phyloP scores from a whole-genome alignment of 2,797 vertebrate species.

The Microctenopoma lineatum region DNA sequence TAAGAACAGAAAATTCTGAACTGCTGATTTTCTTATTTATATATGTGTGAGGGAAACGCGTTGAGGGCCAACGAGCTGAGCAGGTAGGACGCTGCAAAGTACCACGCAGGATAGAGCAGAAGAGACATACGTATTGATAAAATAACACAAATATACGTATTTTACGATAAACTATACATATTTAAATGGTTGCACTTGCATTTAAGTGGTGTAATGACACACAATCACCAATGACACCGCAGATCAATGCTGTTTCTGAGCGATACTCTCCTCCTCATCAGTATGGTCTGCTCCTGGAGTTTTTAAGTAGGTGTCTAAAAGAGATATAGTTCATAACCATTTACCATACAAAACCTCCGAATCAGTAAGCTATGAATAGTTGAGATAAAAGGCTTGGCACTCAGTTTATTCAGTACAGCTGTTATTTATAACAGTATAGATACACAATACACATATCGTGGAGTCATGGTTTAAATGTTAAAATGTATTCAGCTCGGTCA shows the following conservation, averaged over 20 bases:
- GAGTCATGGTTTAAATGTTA: too few species aligned
- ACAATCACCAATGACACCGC: too few species aligned
- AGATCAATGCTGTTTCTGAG: fast-evolving
- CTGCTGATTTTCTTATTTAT: too few species aligned
- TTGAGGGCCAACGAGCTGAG: neutral
- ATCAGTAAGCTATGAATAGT: too few species aligned
- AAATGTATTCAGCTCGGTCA: too few species aligned
- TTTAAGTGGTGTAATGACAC: fast-evolving
- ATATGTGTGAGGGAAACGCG: neutral
- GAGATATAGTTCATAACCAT: too few species aligned
- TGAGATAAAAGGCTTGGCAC: too few species aligned
- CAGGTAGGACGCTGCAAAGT: conserved; percentile 9
- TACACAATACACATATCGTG: too few species aligned
- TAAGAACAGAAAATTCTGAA: neutral
- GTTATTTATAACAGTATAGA: too few species aligned
- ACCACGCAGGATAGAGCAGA: neutral
- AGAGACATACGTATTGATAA: fast-evolving
- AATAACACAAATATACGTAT: fast-evolving
- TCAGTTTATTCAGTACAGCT: too few species aligned
- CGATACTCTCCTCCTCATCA: neutral
- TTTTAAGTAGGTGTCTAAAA: conserved; percentile 19
- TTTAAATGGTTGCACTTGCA: fast-evolving
- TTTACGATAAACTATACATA: neutral
- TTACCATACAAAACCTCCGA: too few species aligned
- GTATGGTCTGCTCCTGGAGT: conserved; percentile 20